Conservation (phyloP, 1,140 invertebrate species). For the Trichoplusia ni region DNA sequence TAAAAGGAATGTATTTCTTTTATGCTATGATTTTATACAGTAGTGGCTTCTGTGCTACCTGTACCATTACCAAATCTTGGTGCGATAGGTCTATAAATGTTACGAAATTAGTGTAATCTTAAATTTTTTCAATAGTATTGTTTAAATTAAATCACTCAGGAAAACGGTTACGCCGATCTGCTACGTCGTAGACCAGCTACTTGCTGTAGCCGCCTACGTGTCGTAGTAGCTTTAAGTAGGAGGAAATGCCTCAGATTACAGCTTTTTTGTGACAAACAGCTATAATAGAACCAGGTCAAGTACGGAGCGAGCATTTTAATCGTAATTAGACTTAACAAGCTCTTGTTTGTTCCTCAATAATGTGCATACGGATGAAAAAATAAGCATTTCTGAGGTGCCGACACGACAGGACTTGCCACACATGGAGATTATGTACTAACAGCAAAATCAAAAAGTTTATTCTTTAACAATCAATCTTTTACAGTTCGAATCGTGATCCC, state of each 20-base stretch:
- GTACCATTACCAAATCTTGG: no score
- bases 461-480: no score
- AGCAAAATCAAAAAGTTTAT: no score
- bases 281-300: conserved; percentile 13
- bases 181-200: conserved; percentile 19
- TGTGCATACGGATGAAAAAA: conserved; percentile 11
- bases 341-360: conserved; percentile 28
- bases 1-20: no score
- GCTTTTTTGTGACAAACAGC: conserved; percentile 16
- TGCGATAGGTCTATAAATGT: no score
- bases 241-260: not conserved
- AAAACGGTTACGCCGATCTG: not conserved
- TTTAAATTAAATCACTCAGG: no score
- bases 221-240: conserved; percentile 1
- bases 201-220: conserved; percentile 19
- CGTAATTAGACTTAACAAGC: conserved; percentile 20
- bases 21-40: no score
- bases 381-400: conserved; percentile 10
- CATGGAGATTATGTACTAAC: conserved; percentile 6
- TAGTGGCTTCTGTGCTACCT: no score
- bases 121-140: no score
- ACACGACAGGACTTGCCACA: conserved; percentile 10
- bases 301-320: conserved; percentile 2
- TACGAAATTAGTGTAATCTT: no score
- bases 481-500: no score